Conservation (phyloP, 2,113 vertebrate genomes). For the human (Homo sapiens) region GRCh38 chr2:12133001-12133500, state of each 20-base stretch:
- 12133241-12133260: background rate
- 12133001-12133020: background rate
- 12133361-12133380: background rate
- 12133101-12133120: accelerated
- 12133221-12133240: background rate
- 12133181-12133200: background rate
- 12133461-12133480: too few relatives aligned
- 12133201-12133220: background rate
- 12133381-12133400: background rate
- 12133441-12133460: background rate
- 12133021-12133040: accelerated
- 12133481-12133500: too few relatives aligned
- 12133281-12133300: too few relatives aligned
- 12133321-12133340: background rate
- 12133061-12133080: background rate
- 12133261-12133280: accelerated
- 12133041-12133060: background rate
- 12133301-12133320: background rate
- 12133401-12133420: background rate
- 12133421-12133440: background rate
- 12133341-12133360: too few relatives aligned
- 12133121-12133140: background rate
- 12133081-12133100: background rate
- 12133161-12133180: conserved; percentile 8
- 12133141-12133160: background rate